Percentiles rank a stretch among this genome's conserved stretches.
Evolutionary conservation across 2,797 vertebrate genomes (phyloP).

Genomic region (Propithecus perrieri): DNA sequence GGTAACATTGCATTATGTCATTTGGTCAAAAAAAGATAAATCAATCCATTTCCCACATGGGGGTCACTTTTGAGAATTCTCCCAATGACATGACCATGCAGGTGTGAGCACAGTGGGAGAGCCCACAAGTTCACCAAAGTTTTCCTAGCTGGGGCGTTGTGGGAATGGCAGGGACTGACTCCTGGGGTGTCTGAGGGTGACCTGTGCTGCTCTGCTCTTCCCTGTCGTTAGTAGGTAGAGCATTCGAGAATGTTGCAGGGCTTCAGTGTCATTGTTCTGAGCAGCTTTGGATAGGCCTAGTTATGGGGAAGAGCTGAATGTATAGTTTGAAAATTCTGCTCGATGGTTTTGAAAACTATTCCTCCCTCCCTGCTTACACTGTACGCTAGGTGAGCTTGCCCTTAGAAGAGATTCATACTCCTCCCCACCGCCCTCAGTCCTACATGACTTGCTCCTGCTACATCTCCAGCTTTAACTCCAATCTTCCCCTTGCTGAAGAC

Average conservation of each 20-base stretch:
- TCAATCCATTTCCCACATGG: not conserved
- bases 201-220: not conserved
- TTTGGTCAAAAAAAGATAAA: conserved; percentile 26
- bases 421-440: not conserved
- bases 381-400: not conserved
- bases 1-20: not conserved
- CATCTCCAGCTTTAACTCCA: not conserved
- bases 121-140: not conserved
- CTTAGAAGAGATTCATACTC: not conserved
- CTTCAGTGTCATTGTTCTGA: not conserved
- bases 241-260: not conserved
- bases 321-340: not conserved
- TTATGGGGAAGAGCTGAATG: not conserved
- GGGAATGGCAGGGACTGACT: not conserved
- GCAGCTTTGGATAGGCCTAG: not conserved
- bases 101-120: not conserved
- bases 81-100: not conserved
- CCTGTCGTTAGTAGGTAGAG: not conserved
- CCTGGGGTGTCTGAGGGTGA: not conserved
- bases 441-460: not conserved
- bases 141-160: not conserved
- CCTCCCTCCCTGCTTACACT: not conserved
- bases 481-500: not conserved
- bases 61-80: not conserved
- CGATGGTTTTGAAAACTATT: not conserved